These are phyloP conservation scores for Nephrotoma guestfalica DNA, from an alignment of 2,888 invertebrate species.

Conservation along the genomic window DNA sequence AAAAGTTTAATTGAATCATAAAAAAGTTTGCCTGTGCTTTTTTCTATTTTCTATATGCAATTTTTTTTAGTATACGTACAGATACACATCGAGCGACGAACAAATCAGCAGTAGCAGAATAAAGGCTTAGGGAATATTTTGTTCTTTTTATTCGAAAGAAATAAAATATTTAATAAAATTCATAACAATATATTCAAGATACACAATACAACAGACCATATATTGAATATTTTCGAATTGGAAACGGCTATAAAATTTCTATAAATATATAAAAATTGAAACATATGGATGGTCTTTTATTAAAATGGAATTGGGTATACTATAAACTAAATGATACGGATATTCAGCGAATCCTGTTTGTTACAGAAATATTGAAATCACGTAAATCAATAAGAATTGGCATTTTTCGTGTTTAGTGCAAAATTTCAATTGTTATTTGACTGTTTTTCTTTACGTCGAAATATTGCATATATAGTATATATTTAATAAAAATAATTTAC, in stretches of 20 bases:
- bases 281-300: not conserved
- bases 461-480: no score
- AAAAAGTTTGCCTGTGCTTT: not conserved
- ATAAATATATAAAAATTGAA: not conserved
- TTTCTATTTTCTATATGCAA: not conserved
- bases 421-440: no score
- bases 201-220: not conserved
- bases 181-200: not conserved
- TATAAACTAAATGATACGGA: not conserved
- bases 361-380: not conserved
- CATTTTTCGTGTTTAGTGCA: no score
- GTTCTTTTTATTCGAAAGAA: not conserved
- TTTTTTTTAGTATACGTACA: not conserved
- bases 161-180: not conserved
- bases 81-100: not conserved
- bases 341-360: not conserved
- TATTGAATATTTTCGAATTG: not conserved
- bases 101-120: not conserved
- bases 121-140: not conserved
- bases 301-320: not conserved
- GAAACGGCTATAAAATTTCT: not conserved
- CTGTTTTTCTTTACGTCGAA: no score
- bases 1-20: not conserved
- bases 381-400: not conserved
- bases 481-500: no score